Percentiles rank a stretch among this genome's conserved stretches.
Evolutionary conservation across 2,113 vertebrate species (phyloP).

Genomic region (Megaleporinus macrocephalus): DNA sequence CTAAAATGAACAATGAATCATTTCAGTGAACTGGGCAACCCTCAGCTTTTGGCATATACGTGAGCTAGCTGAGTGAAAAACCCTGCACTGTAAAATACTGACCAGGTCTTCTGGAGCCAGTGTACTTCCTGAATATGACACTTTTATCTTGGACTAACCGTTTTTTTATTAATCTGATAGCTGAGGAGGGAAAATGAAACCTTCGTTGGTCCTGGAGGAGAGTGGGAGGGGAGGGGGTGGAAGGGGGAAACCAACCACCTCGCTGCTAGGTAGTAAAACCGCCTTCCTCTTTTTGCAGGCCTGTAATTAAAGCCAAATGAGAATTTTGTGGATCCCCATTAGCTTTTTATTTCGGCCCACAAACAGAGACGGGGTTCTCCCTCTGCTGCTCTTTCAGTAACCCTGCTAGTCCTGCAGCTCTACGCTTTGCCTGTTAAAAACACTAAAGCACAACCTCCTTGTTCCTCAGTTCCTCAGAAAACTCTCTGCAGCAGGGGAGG

Average conservation of each 20-base stretch:
- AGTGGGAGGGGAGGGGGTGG: not conserved
- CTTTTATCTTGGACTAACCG: not conserved
- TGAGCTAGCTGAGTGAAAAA: not conserved
- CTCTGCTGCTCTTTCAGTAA: slow-evolving; percentile 8
- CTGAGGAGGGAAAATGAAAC: not conserved
- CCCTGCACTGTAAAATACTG: not conserved
- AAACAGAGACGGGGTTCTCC: slow-evolving; percentile 42
- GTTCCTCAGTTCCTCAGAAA: slow-evolving; percentile 29
- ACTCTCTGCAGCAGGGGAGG: not conserved
- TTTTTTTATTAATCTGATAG: not conserved
- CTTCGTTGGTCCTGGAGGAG: not conserved
- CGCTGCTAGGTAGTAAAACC: slow-evolving; percentile 52
- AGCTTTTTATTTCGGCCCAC: slow-evolving; percentile 59
- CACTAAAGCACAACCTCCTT: slow-evolving; percentile 9
- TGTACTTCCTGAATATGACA: not conserved
- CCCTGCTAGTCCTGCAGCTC: not conserved
- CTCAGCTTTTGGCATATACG: not conserved
- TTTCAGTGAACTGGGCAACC: too few species aligned
- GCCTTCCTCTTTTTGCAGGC: slow-evolving; percentile 35
- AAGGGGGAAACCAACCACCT: slow-evolving; percentile 23
- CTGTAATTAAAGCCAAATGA: slow-evolving; percentile 62
- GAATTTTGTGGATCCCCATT: slow-evolving; percentile 57
- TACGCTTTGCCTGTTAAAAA: slow-evolving; percentile 18
- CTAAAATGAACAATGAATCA: too few species aligned
- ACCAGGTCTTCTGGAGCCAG: not conserved